These are phyloP conservation scores for Pseudococcus longispinus DNA, from an alignment of 2,888 invertebrate genomes.

Conservation along the genomic window DNA sequence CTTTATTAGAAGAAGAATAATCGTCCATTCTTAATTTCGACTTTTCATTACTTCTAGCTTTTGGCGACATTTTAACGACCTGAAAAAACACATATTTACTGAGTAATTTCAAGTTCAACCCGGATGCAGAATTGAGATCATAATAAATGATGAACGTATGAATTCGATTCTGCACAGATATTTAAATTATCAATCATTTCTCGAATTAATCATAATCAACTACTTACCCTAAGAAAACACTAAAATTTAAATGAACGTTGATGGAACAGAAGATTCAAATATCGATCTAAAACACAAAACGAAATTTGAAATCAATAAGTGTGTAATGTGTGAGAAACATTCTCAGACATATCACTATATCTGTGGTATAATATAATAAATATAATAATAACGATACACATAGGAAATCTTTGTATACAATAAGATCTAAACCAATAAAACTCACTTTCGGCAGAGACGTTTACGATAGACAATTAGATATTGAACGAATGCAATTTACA, in stretches of 20 bases:
- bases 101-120: background rate
- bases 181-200: background rate
- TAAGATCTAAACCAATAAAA: background rate
- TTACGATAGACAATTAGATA: background rate
- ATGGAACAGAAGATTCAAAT: background rate
- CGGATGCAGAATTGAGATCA: background rate
- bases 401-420: background rate
- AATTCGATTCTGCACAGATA: background rate
- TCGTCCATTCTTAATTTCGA: constrained; percentile 51
- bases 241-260: background rate
- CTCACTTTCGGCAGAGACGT: background rate
- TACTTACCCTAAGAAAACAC: background rate
- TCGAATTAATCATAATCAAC: background rate
- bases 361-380: too few species aligned
- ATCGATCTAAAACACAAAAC: background rate
- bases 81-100: constrained; percentile 2
- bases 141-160: background rate
- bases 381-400: background rate
- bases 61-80: constrained; percentile 42
- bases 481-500: background rate
- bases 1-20: constrained; percentile 50
- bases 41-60: constrained; percentile 38
- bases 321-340: background rate
- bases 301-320: background rate
- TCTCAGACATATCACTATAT: background rate